Conservation (phyloP, 1,140 invertebrate species). For the Pseudomyrmex flavicornis region DNA sequence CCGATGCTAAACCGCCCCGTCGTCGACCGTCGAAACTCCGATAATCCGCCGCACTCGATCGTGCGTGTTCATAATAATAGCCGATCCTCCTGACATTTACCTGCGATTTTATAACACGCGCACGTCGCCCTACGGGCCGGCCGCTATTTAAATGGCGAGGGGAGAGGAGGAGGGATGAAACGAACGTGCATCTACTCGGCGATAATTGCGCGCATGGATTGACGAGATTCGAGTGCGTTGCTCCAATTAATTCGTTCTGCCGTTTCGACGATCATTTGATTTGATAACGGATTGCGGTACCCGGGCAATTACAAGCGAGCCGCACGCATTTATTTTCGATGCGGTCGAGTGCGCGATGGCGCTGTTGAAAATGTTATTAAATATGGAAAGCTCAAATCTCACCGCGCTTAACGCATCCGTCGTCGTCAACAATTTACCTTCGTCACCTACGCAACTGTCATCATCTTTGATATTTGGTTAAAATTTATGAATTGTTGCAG, state of each 20-base stretch:
- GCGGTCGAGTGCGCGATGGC: neutral
- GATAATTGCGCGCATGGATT: conserved; percentile 44
- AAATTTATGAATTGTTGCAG: too few relatives aligned
- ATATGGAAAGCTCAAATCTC: conserved; percentile 43
- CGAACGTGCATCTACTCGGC: conserved; percentile 14
- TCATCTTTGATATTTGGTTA: neutral
- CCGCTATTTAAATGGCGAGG: conserved; percentile 39
- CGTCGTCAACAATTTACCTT: conserved; percentile 36
- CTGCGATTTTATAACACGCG: conserved; percentile 53
- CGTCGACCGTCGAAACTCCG: neutral
- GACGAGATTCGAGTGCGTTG: conserved; percentile 44
- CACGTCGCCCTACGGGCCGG: conserved; percentile 25
- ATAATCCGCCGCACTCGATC: conserved; percentile 21
- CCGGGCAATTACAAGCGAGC: conserved; percentile 36
- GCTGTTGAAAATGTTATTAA: conserved; percentile 48
- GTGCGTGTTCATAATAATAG: conserved; percentile 55
- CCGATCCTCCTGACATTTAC: conserved; percentile 44
- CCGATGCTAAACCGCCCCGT: neutral
- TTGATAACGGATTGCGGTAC: conserved; percentile 44
- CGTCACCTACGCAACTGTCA: neutral
- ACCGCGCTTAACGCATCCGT: conserved; percentile 4
- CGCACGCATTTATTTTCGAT: conserved; percentile 42
- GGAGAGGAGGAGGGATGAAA: neutral
- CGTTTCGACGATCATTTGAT: conserved; percentile 51
- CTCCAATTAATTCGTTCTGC: conserved; percentile 53